Base-by-base conservation (phyloP, 2,888 invertebrate species). In the Seira ritae region DNA sequence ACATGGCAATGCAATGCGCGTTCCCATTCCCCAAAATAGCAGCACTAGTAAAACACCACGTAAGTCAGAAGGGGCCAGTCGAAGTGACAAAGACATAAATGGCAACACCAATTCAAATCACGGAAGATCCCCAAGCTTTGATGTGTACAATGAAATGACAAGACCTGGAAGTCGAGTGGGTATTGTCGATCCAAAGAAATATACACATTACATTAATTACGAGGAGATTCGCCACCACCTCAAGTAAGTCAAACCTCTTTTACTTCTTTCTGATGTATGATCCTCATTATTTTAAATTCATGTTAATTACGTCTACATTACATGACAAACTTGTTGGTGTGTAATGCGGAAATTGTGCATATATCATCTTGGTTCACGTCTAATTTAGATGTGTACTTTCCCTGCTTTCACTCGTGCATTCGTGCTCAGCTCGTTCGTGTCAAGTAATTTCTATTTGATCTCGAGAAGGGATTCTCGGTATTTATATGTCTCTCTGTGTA, bases 201-300 rank as follows among this genome's bases (percentile, higher is more conserved):
- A 92, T 89, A 92, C 92, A 65, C 96, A 96, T 90, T 96, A 96
- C 90, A 95, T 95, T 87, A 96, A 96, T 91, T 96, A 95, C 89
- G 95, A 96, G 90, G 96, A 96, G 91, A 94, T 96, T 89, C 95
- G 96, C 91, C 95, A 94, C 90, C 95, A 96, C 91, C 92, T 96
- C 89, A 95, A 95, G 96, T 89, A 86, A 88, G 88, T 81, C 15
- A 50, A 37, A 0, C n/a, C n/a, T n/a, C n/a, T n/a, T n/a, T n/a
- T n/a, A n/a, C n/a, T n/a, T n/a, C n/a, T n/a, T n/a, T n/a, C n/a
- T n/a, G n/a, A n/a, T n/a, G n/a, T n/a, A n/a, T n/a, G n/a, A n/a
- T n/a, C n/a, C n/a, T n/a, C n/a, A n/a, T n/a, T n/a, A n/a, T n/a
- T n/a, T n/a, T n/a, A n/a, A n/a, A n/a, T n/a, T n/a, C n/a, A n/a